Evolutionary conservation across 2,888 invertebrate species (phyloP).

Genomic region (Aleiodes alternator): DNA sequence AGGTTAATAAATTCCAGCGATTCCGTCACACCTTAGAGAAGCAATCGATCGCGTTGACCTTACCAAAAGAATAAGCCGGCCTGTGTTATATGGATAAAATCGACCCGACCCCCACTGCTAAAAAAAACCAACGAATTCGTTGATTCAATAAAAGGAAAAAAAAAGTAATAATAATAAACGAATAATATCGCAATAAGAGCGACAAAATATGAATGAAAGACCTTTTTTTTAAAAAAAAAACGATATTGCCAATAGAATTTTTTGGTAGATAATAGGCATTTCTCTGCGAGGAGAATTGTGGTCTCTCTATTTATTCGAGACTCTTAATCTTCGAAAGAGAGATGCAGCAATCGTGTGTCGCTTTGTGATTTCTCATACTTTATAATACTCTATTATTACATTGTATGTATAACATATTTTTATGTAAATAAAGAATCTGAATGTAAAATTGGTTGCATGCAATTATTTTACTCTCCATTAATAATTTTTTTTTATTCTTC

Average conservation of each 20-base stretch:
- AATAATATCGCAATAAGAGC: conserved; percentile 16
- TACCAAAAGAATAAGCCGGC: conserved; percentile 64
- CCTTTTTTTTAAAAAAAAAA: not conserved
- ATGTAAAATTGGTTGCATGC: not conserved
- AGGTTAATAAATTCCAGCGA: conserved; percentile 62
- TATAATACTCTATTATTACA: conserved; percentile 26
- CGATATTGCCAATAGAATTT: conserved; percentile 11
- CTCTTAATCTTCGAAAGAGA: not conserved
- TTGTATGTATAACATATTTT: conserved; percentile 49
- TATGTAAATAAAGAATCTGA: conserved; percentile 59
- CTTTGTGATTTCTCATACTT: conserved; percentile 38
- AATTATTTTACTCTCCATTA: conserved; percentile 8
- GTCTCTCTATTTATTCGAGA: not conserved
- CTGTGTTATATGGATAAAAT: conserved; percentile 66
- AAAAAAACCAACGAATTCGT: conserved; percentile 33
- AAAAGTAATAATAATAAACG: not conserved
- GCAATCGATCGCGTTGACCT: conserved; percentile 59
- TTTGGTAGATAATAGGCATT: conserved; percentile 1
- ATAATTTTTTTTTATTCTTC: not conserved
- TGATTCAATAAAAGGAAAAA: conserved; percentile 5
- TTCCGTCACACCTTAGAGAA: conserved; percentile 6
- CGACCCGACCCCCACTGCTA: conserved; percentile 58
- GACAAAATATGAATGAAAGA: not conserved
- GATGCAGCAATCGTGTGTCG: conserved; percentile 19
- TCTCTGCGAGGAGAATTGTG: conserved; percentile 2